Evolutionary conservation across 2,888 invertebrate genomes (phyloP).

Genomic region (Ommatoiulus sabulosus): DNA sequence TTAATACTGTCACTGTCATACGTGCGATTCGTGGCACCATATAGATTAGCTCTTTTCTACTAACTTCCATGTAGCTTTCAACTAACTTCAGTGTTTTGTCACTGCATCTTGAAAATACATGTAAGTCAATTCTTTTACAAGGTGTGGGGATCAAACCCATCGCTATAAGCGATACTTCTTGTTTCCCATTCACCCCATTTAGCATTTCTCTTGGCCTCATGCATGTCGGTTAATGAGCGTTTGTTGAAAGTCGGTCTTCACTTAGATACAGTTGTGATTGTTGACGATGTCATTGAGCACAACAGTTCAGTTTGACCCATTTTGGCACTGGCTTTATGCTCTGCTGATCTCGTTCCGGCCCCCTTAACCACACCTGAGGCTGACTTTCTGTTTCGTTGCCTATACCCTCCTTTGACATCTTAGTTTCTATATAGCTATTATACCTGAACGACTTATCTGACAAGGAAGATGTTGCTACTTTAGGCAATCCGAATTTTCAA

Average conservation of each 20-base stretch:
- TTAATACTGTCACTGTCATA: too few relatives aligned
- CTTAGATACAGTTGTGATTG: not conserved
- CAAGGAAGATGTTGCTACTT: not conserved
- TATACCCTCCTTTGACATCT: not conserved
- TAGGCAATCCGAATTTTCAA: not conserved
- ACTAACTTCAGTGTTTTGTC: too few relatives aligned
- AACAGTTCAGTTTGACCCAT: not conserved
- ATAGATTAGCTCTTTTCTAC: too few relatives aligned
- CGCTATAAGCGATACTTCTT: not conserved
- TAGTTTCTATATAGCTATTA: not conserved
- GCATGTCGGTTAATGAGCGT: not conserved
- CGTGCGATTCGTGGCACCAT: too few relatives aligned
- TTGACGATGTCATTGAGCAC: not conserved
- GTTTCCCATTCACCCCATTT: not conserved
- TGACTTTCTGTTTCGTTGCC: conserved; percentile 1
- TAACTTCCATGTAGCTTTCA: too few relatives aligned
- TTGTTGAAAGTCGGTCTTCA: conserved; percentile 5
- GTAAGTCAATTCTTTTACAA: not conserved
- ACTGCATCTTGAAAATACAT: not conserved
- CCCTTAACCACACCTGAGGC: not conserved
- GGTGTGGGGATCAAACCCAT: not conserved
- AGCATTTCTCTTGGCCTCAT: not conserved
- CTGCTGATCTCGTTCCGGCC: not conserved
- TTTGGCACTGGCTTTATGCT: not conserved
- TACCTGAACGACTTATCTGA: not conserved